Percentiles rank a stretch among this genome's conserved stretches.
Evolutionary conservation across 2,797 vertebrate species (phyloP).

Genomic region (Pogoniulus pusillus): DNA sequence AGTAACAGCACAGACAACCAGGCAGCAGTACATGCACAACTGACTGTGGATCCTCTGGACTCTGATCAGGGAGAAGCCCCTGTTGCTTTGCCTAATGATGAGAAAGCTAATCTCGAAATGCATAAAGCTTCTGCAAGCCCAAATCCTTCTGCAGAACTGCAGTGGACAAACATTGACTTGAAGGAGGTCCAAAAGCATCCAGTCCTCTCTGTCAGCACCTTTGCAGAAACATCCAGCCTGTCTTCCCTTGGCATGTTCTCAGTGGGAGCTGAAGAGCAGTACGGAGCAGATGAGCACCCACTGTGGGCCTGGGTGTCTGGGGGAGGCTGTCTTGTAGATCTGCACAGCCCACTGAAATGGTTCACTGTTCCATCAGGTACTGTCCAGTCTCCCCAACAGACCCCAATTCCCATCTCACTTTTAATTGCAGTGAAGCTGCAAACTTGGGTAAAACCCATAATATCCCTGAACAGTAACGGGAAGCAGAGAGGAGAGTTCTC

Average conservation of each 20-base stretch:
- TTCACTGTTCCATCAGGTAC: slow-evolving; percentile 85
- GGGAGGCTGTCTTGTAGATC: slow-evolving; percentile 88
- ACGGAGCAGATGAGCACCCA: slow-evolving; percentile 81
- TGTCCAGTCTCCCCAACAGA: neutral
- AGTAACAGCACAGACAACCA: neutral
- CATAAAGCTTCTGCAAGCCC: neutral
- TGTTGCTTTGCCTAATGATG: neutral
- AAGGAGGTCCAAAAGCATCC: slow-evolving; percentile 82
- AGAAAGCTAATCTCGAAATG: neutral
- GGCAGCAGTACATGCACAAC: neutral
- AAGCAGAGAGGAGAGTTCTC: neutral
- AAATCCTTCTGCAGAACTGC: slow-evolving; percentile 72
- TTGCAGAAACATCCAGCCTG: slow-evolving; percentile 81
- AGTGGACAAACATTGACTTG: slow-evolving; percentile 94
- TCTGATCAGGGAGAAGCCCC: neutral
- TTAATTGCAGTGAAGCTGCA: neutral
- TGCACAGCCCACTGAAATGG: slow-evolving; percentile 86
- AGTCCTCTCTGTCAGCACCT: slow-evolving; percentile 45
- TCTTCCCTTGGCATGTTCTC: slow-evolving; percentile 85
- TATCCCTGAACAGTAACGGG: neutral
- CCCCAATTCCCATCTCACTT: neutral
- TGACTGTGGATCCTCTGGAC: neutral
- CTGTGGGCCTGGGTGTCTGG: slow-evolving; percentile 96
- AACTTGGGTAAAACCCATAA: neutral
- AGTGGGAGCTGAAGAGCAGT: slow-evolving; percentile 83